Evolutionary conservation across 1,140 invertebrate genomes (phyloP), one percentile per base, ranked within the genome.

Genomic region (Caenorhabditis inopinata): DNA sequence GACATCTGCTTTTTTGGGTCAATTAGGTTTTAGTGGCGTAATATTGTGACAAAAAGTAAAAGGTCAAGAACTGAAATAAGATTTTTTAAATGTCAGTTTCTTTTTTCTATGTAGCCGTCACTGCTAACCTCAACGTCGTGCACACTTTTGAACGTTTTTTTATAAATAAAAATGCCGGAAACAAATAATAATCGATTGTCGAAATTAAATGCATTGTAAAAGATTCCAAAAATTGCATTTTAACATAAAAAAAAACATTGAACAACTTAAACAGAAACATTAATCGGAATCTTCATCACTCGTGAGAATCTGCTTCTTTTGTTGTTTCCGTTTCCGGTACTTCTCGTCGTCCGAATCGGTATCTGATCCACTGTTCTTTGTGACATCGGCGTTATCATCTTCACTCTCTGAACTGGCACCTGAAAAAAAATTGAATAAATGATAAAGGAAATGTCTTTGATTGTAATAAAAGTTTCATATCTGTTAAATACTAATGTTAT

Each of bases 241-340:
- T n/a, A n/a, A n/a, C n/a, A n/a, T n/a, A n/a, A 6, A 21, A 21
- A 51, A 21, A 51, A 51, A 23, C 4, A 7, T 29, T 32, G n/a
- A 68, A 32, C 5, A 29, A 32, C 0, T 23, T 16, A 12, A 38
- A 68, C 11, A 9, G 29, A 25, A 68, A 38, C 11, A 18, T 83
- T 74, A 83, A 35, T 83, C 83, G 12, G 79, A 82, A 23, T 83
- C 83, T 21, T 83, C 83, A 35, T 80, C 83, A 49, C 53, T 75
- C 9, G 76, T 32, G 47, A 80, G 78, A 68, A 83, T 83, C 68
- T 83, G 82, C 73, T 78, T 82, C 82, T 79, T 83, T 47, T 76
- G 62, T 47, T 45, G 74, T 32, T 81, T 81, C 35, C 58, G 45
- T 14, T 45, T 74, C n/a, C 47, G 48, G 38, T 42, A 78, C 35